These are phyloP conservation scores for Salvelinus alpinus DNA, from an alignment of 2,113 vertebrate species.

Conservation along the genomic window DNA sequence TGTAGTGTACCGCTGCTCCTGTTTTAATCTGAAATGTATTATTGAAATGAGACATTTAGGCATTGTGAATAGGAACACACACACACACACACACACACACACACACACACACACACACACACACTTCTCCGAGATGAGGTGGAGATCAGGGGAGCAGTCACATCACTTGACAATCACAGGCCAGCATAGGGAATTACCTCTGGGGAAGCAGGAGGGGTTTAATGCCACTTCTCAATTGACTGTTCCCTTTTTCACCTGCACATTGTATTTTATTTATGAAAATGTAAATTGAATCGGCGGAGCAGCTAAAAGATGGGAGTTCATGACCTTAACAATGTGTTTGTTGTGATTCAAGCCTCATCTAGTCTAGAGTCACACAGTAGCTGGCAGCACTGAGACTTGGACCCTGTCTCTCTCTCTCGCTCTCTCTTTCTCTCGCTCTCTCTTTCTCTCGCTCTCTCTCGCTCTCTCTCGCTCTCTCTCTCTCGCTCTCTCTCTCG, in stretches of 20 bases:
- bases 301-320: conserved; percentile 16
- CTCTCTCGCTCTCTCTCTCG: no score
- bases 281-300: conserved; percentile 48
- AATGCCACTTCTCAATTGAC: conserved; percentile 42
- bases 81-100: conserved; percentile 2
- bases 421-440: not conserved
- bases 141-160: conserved; percentile 34
- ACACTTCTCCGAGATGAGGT: not conserved
- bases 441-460: no score
- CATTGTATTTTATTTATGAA: conserved; percentile 43
- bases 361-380: conserved; percentile 10
- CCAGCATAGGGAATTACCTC: conserved; percentile 35
- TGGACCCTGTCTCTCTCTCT: not conserved
- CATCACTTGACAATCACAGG: conserved; percentile 28
- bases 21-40: conserved; percentile 81
- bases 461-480: no score
- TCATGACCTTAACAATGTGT: not conserved
- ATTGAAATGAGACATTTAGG: conserved; percentile 80
- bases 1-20: conserved; percentile 69
- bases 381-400: not conserved
- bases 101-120: conserved; percentile 5
- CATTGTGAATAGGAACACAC: conserved; percentile 43
- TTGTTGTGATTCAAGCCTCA: conserved; percentile 26
- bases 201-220: conserved; percentile 38
- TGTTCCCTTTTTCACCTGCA: conserved; percentile 37